phyloP scores from a whole-genome alignment of 2,797 vertebrate species.

The Falco rusticolus region DNA sequence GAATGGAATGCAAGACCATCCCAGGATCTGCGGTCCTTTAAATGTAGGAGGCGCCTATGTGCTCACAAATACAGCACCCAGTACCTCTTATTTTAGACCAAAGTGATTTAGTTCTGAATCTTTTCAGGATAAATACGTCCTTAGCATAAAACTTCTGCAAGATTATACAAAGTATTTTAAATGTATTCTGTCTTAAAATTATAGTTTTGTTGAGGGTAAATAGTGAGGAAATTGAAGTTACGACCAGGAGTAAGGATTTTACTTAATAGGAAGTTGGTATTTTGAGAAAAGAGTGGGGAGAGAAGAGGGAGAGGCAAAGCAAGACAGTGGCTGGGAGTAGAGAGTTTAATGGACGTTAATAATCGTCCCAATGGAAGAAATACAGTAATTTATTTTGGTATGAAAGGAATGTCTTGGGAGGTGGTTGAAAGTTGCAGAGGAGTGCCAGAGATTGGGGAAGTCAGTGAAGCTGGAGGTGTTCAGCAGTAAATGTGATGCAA shows the following conservation, averaged over 20 bases:
- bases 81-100: background rate
- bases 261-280: background rate
- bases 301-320: background rate
- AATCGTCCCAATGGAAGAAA: conserved; percentile 43
- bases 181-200: background rate
- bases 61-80: background rate
- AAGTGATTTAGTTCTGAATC: background rate
- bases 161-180: background rate
- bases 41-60: background rate
- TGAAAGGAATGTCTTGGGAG: conserved; percentile 63
- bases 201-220: background rate
- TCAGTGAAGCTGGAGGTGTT: background rate
- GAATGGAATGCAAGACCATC: background rate
- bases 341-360: conserved; percentile 6
- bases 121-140: background rate
- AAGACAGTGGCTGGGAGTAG: background rate
- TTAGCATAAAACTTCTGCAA: background rate
- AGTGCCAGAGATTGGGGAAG: background rate
- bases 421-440: conserved; percentile 27
- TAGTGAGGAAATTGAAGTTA: background rate
- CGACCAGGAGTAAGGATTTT: background rate
- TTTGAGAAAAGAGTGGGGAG: background rate
- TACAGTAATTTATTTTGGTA: conserved; percentile 45
- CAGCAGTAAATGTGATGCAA: background rate
- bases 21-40: background rate